These are phyloP conservation scores for Pangasius macronema DNA, from an alignment of 2,797 vertebrate species.

Conservation along the genomic window DNA sequence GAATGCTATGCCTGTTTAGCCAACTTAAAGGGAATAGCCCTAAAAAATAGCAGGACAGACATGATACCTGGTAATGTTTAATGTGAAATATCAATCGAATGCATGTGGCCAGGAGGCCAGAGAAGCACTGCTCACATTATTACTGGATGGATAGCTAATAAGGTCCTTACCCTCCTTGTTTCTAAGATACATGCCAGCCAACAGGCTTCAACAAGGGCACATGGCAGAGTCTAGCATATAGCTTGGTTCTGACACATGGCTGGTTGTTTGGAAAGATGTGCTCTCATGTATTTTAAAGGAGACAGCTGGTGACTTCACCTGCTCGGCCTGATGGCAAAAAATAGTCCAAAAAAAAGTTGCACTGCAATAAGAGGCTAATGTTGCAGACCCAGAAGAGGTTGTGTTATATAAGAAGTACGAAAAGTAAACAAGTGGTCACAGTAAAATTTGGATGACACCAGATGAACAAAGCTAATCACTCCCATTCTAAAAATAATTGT, in stretches of 20 bases:
- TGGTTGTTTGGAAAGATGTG: slow-evolving; percentile 16
- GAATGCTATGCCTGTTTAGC: background rate
- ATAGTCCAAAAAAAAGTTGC: slow-evolving; percentile 8
- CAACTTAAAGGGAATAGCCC: background rate
- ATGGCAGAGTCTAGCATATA: slow-evolving; percentile 6
- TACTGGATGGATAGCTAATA: background rate
- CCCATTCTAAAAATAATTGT: slow-evolving; percentile 46
- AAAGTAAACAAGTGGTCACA: slow-evolving; percentile 19
- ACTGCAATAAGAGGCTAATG: background rate
- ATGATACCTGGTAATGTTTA: background rate
- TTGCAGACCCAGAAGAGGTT: background rate
- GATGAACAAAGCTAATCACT: slow-evolving; percentile 26
- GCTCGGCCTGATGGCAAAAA: slow-evolving; percentile 8
- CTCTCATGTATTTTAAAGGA: slow-evolving; percentile 14
- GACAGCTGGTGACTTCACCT: slow-evolving; percentile 18
- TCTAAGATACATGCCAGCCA: slow-evolving; percentile 5
- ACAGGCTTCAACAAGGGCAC: slow-evolving; percentile 2
- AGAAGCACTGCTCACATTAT: slow-evolving; percentile 9
- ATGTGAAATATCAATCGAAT: background rate
- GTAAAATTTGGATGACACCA: slow-evolving; percentile 6
- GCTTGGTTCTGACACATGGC: slow-evolving; percentile 7
- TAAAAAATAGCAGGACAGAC: background rate
- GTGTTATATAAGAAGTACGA: slow-evolving; percentile 10
- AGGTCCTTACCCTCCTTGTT: slow-evolving; percentile 16
- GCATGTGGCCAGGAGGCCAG: background rate